Evolutionary conservation across 2,113 vertebrate species (phyloP), one percentile per base, ranked within the genome.

Genomic region (Oreochromis spilurus): DNA sequence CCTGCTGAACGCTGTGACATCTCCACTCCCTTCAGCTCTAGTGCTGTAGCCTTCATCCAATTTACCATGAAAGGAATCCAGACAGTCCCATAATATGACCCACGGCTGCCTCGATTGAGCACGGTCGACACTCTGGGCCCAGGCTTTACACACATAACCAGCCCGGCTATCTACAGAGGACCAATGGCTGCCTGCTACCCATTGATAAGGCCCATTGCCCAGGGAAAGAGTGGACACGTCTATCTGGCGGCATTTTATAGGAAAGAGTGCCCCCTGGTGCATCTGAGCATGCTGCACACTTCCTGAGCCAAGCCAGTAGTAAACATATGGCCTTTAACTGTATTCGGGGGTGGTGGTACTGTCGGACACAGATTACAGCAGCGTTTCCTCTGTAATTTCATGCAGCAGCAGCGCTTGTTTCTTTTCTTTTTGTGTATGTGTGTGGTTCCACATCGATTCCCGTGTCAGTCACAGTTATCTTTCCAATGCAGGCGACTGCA

Each of bases 231-330:
- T 21, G 75, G 86, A 87, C 67, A 40, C 17, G 9, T 13, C 87
- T 86, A 82, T 38, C 40, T 57, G 82, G 52, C 3, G n/a, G 65
- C 45, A 90, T 93, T 92, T 77, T 48, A 83, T 87, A 84, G 93
- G 21, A 62, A 95, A 94, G 38, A 94, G 83, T 89, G 94, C 94
- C 94, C 93, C 92, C 95, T 94, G 84, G 88, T 95, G 95, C 12
- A 21, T 24, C 19, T n/a, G 29, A 52, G 21, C 82, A 38, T 9
- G 5, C 80, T 62, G 82, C 81, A 65, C 91, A 85, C 70, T 10
- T 7, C 29, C 84, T n/a, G 16, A 43, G 83, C 79, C 55, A 84
- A 85, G 36, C 17, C 45, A 78, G 55, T 17, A 2, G 78, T 58
- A n/a, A 91, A 81, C 29, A 43, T 38, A 12, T 10, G 2, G 45